Evolutionary conservation across 2,797 vertebrate species (phyloP), one percentile per base, ranked within the genome.

Genomic region (Sebastes kiyomatsui): DNA sequence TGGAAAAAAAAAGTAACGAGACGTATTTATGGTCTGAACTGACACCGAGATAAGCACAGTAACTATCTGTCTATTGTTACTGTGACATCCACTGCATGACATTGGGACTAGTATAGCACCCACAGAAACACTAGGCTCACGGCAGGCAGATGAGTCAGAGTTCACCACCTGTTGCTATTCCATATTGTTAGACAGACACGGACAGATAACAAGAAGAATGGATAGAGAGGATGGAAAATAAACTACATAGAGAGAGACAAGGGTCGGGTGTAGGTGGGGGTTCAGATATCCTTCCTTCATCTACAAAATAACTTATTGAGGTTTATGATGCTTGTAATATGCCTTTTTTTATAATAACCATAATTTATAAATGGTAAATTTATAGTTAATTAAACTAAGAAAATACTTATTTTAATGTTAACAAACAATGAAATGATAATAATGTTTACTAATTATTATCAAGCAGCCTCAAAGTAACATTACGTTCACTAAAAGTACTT

Each of bases 131-230:
- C 52, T 18, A 5, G 67, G 71, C 27, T 49, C 5, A 55, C 6
- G 23, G 2, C 59, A 74, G 42, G 22, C 23, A 20, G 60, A 79
- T 78, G 79, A 85, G 82, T 80, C 74, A 75, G 28, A 75, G 88
- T 55, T 85, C 59, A 72, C 16, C 83, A 75, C 73, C 79, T 82
- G 79, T 61, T 79, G 80, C 75, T 72, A 14, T 67, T 72, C 61
- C 55, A 12, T 61, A 13, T 35, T 71, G 28, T 82, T 23, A 78
- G 56, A 86, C 65, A 74, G 49, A 52, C 20, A 35, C 0, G 16
- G 62, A 68, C n/a, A 38, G 67, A 52, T 54, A 54, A 16, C 10
- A 12, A 58, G 42, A 20, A 0, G 49, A 20, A 46, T 14, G 52
- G 69, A 35, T 6, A 13, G 7, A 68, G 35, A 28, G 13, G 46